These are phyloP conservation scores for Aldabrachelys gigantea DNA, from an alignment of 2,113 vertebrate species.

Conservation along the genomic window DNA sequence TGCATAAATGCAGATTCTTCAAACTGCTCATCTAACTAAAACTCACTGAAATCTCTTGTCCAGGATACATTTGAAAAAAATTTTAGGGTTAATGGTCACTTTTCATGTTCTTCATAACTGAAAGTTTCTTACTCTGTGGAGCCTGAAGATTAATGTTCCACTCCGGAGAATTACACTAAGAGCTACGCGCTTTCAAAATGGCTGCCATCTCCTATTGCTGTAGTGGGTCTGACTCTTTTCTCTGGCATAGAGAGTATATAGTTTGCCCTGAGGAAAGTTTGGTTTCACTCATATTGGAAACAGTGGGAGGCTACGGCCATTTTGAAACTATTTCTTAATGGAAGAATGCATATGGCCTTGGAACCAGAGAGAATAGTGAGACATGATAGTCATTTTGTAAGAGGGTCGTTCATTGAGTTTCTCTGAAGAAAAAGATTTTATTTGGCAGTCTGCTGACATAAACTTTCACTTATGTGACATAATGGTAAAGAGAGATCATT, in stretches of 20 bases:
- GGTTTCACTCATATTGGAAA: background rate
- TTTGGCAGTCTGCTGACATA: background rate
- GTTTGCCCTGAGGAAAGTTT: background rate
- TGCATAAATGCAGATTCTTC: background rate
- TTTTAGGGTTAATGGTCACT: background rate
- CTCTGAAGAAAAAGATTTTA: background rate
- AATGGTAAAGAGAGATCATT: background rate
- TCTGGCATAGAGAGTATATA: background rate
- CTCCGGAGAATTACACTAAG: background rate
- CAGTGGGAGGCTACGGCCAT: background rate
- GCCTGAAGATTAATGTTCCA: background rate
- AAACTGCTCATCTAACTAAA: background rate
- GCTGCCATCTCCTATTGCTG: background rate
- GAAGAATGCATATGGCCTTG: background rate
- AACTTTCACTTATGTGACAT: background rate
- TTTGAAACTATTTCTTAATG: background rate
- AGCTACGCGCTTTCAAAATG: background rate
- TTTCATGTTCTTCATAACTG: background rate
- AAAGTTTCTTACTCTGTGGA: background rate
- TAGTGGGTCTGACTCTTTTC: background rate
- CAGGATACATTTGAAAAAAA: background rate
- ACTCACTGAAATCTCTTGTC: background rate
- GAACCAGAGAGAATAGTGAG: background rate
- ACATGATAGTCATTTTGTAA: background rate
- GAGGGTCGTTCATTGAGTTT: background rate